These are phyloP conservation scores for Pipa parva DNA, from an alignment of 2,113 vertebrate genomes.

Conservation along the genomic window DNA sequence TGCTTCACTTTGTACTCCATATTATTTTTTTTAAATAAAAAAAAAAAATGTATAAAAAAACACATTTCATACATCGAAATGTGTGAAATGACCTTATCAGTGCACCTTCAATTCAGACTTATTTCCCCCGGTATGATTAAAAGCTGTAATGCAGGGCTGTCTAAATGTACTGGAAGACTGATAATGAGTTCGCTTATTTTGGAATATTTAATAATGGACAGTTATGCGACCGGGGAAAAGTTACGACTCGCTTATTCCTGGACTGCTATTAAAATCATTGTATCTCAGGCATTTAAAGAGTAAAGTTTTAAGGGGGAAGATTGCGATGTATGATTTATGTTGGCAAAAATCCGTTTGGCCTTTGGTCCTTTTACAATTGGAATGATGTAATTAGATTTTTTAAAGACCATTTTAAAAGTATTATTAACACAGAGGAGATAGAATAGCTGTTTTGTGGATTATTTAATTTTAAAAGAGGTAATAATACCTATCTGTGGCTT, in stretches of 20 bases:
- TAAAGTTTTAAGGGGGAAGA: conserved; percentile 56
- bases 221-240: conserved; percentile 82
- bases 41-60: no score
- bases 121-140: conserved; percentile 76
- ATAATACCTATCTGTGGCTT: conserved; percentile 73
- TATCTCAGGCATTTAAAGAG: conserved; percentile 82
- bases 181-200: conserved; percentile 83
- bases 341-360: conserved; percentile 88
- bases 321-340: conserved; percentile 84
- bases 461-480: conserved; percentile 79
- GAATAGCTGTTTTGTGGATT: conserved; percentile 76
- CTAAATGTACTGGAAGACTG: conserved; percentile 76
- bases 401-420: conserved; percentile 93
- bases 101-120: conserved; percentile 68
- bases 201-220: conserved; percentile 84
- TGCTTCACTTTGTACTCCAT: no score
- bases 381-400: conserved; percentile 94
- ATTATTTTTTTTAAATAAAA: no score
- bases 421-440: conserved; percentile 81
- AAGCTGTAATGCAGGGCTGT: conserved; percentile 77
- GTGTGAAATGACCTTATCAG: conserved; percentile 77
- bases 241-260: conserved; percentile 82
- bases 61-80: conserved; percentile 53
- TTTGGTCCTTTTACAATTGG: conserved; percentile 85
- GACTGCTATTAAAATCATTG: conserved; percentile 82